Conservation (phyloP, 2,113 vertebrate genomes). For the Alosa alosa region DNA sequence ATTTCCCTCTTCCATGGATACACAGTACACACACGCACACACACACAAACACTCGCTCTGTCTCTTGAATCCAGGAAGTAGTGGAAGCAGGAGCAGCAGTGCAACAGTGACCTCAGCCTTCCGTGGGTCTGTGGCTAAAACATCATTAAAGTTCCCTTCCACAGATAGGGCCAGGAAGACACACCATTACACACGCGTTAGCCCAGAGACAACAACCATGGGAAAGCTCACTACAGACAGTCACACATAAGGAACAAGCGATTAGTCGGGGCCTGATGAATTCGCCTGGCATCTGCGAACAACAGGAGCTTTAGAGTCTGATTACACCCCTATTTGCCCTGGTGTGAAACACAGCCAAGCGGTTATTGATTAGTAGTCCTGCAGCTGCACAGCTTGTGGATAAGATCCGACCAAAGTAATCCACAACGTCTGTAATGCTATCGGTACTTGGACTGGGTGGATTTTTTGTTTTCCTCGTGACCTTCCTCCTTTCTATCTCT, state of each 20-base stretch:
- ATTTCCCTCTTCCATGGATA: slow-evolving; percentile 32
- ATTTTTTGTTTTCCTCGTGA: neutral
- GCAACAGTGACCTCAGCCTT: slow-evolving; percentile 23
- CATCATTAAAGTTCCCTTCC: neutral
- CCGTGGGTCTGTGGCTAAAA: neutral
- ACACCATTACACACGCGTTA: neutral
- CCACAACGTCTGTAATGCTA: neutral
- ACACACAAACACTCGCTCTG: slow-evolving; percentile 14
- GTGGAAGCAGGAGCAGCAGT: slow-evolving; percentile 26
- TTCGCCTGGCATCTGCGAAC: neutral
- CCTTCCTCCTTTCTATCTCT: neutral
- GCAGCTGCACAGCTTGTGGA: neutral
- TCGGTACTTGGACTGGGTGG: neutral
- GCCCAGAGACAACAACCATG: neutral
- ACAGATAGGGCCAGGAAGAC: neutral
- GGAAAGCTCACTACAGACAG: neutral
- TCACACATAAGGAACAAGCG: neutral
- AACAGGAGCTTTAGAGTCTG: slow-evolving; percentile 2
- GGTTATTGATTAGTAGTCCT: slow-evolving; percentile 2
- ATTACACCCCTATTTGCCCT: neutral
- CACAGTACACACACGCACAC: neutral
- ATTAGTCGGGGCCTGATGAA: neutral
- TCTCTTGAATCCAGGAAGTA: slow-evolving; percentile 20
- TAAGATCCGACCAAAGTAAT: neutral
- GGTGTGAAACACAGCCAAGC: neutral